Evolutionary conservation across 2,113 vertebrate species (phyloP), one percentile per base, ranked within the genome.

Genomic region (Agapornis roseicollis): DNA sequence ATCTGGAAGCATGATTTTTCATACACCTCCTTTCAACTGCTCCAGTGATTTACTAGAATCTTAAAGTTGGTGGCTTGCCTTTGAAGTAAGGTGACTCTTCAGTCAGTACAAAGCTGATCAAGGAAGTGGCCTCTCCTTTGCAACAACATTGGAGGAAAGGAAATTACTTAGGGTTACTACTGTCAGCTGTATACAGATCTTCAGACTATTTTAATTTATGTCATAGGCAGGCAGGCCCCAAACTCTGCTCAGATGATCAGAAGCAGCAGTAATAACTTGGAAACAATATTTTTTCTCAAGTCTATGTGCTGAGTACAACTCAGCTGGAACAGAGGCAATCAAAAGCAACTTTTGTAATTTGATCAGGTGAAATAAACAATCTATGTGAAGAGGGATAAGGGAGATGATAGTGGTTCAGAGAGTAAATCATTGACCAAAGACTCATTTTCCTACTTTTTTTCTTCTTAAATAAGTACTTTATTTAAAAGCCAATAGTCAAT

Each of bases 151-250:
- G n/a, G 33, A 94, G 70, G 58, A 94, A 94, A 92, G 74, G 70
- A 94, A 94, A 69, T 87, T 96, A 92, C 95, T 96, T 94, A 94
- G 91, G 58, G 78, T 85, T 90, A 65, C 78, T 88, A 87, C 76
- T 87, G 52, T 91, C 94, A 89, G 74, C 53, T 83, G 82, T 89
- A 80, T 68, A 89, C 37, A 92, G 89, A 81, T 81, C 70, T 77
- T 96, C 58, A 53, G 71, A 29, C 23, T 91, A 89, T 85, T 93
- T 94, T 92, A 89, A 95, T 91, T 93, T 96, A 93, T 88, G 49
- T 68, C 31, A 58, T 50, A 84, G 81, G 65, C 88, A 89, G 47
- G 37, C 89, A 42, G 88, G 58, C 25, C 63, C 27, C 87, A 79
- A 66, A 81, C 81, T 91, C 85, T 91, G 89, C 70, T 95, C 66